Evolutionary conservation across 2,797 vertebrate genomes (phyloP).

Genomic region (Natrix natrix): DNA sequence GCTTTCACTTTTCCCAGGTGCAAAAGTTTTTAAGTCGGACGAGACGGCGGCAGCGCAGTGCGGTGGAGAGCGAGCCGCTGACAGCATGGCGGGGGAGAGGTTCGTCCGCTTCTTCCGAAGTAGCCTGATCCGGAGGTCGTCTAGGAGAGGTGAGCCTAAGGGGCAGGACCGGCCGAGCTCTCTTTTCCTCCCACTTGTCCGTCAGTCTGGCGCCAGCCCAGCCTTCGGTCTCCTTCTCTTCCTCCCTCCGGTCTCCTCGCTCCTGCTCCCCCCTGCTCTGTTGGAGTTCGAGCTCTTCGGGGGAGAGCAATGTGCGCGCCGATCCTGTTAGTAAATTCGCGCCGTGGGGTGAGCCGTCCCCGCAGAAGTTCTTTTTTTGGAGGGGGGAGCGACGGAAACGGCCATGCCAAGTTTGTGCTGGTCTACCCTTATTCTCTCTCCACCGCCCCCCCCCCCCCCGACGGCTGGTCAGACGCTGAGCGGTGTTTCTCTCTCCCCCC

Average conservation of each 20-base stretch:
- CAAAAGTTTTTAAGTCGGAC: not conserved
- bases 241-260: not conserved
- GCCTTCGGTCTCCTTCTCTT: not conserved
- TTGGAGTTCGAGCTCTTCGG: not conserved
- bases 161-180: not conserved
- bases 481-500: not conserved
- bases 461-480: not conserved
- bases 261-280: not conserved
- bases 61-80: not conserved
- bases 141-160: slow-evolving; percentile 15
- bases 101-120: slow-evolving; percentile 61
- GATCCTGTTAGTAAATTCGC: not conserved
- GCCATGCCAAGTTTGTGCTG: not conserved
- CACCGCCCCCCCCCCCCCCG: not conserved
- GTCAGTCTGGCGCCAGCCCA: not conserved
- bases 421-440: not conserved
- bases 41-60: not conserved
- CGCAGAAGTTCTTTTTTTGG: no score
- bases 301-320: no score
- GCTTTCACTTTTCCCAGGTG: slow-evolving; percentile 16
- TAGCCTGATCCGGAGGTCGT: slow-evolving; percentile 43
- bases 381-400: not conserved
- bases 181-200: rapidly evolving
- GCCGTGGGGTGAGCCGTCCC: not conserved
- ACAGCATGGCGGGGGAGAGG: slow-evolving; percentile 58